Evolutionary conservation across 2,113 vertebrate genomes (phyloP).

Genomic region (Camelus dromedarius): DNA sequence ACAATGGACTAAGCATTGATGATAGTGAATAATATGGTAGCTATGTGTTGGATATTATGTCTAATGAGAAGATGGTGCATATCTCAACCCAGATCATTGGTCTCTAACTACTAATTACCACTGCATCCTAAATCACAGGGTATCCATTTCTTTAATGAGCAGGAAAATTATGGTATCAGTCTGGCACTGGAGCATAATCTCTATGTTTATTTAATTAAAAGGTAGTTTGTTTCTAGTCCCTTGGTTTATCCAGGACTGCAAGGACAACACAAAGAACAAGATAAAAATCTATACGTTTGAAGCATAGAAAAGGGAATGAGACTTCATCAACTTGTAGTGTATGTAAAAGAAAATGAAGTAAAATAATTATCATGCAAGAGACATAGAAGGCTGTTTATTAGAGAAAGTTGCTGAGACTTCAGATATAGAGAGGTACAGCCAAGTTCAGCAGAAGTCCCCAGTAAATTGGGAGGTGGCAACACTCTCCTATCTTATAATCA

Average conservation of each 20-base stretch:
- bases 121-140: background rate
- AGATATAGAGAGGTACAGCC: background rate
- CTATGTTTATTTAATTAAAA: slow-evolving; percentile 36
- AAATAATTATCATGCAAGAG: background rate
- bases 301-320: background rate
- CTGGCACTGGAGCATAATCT: background rate
- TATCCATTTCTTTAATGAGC: slow-evolving; percentile 44
- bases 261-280: background rate
- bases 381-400: background rate
- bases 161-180: background rate
- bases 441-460: background rate
- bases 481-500: background rate
- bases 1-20: background rate
- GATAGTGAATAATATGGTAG: background rate
- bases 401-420: slow-evolving; percentile 34
- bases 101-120: background rate
- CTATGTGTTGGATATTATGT: background rate
- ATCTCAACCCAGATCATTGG: background rate
- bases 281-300: background rate
- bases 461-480: background rate
- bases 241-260: background rate
- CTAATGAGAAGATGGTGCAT: background rate
- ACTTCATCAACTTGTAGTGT: background rate
- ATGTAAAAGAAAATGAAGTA: slow-evolving; percentile 37
- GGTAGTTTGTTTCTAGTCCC: background rate